A percentile compares a stretch with the other conserved stretches of the same genome.
Conservation (phyloP, 1,140 invertebrate species). For the Chrysomallon squamiferum region DNA sequence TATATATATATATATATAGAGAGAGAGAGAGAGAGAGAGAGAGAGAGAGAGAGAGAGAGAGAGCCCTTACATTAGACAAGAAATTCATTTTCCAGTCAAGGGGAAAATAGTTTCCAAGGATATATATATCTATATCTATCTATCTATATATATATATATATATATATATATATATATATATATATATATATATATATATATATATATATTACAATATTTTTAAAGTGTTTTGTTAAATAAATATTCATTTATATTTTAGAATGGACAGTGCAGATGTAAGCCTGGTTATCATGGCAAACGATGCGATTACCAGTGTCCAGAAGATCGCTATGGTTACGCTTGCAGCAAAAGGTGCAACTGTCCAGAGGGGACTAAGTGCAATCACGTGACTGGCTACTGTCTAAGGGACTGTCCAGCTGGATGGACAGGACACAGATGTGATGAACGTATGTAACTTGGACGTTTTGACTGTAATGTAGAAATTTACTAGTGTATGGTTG, state of each 20-base stretch:
- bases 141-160: no score
- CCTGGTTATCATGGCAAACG: slow-evolving; percentile 69
- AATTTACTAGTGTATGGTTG: not conserved
- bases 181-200: no score
- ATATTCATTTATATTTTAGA: slow-evolving; percentile 64
- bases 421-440: slow-evolving; percentile 80
- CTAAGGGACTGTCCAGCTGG: slow-evolving; percentile 80
- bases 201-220: no score
- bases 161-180: no score
- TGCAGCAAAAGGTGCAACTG: slow-evolving; percentile 62
- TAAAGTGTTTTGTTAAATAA: no score
- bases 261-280: slow-evolving; percentile 86
- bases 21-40: no score
- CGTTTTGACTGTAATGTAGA: not conserved
- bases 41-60: no score
- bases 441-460: slow-evolving; percentile 68
- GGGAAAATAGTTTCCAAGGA: no score
- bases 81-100: no score
- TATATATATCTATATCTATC: no score
- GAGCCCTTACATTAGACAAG: no score
- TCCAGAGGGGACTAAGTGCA: slow-evolving; percentile 70
- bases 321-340: slow-evolving; percentile 59
- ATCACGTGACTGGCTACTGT: slow-evolving; percentile 85
- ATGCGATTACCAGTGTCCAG: slow-evolving; percentile 51
- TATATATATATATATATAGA: no score